phyloP scores from a whole-genome alignment of 2,113 vertebrate species.

The Pholis gunnellus region DNA sequence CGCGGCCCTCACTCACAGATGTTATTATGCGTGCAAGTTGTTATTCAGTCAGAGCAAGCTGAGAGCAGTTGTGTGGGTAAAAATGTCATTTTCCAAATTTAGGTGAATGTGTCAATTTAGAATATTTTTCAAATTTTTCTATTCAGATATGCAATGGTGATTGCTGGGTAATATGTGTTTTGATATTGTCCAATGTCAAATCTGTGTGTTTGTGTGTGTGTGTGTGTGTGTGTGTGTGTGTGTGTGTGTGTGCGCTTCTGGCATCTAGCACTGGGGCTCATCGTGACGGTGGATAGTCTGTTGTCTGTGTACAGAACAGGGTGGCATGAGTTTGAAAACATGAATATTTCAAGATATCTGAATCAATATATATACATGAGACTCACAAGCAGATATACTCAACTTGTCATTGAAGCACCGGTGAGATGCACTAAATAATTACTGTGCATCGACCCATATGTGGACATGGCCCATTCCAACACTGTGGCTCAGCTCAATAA shows the following conservation, averaged over 20 bases:
- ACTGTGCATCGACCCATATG: background rate
- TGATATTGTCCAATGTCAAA: background rate
- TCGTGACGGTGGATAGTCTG: background rate
- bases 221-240: too few species aligned
- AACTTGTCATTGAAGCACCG: background rate
- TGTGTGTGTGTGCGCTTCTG: too few species aligned
- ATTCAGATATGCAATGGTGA: background rate
- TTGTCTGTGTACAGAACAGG: background rate
- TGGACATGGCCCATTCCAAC: background rate
- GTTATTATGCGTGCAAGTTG: constrained; percentile 10
- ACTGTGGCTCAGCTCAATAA: background rate
- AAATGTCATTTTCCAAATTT: background rate
- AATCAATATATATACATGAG: background rate
- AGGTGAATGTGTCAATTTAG: too few species aligned
- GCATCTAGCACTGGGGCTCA: background rate
- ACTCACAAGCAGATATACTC: background rate
- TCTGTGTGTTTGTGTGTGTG: background rate
- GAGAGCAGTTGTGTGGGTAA: background rate
- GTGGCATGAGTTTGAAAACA: background rate
- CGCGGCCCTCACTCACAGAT: constrained; percentile 7
- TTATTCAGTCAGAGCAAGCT: constrained; percentile 14
- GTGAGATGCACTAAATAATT: background rate
- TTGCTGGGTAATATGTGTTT: background rate
- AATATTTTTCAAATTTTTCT: too few species aligned
- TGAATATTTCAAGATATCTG: background rate